These are phyloP conservation scores for Spermophilus dauricus DNA, from an alignment of 2,113 vertebrate genomes.

Conservation along the genomic window DNA sequence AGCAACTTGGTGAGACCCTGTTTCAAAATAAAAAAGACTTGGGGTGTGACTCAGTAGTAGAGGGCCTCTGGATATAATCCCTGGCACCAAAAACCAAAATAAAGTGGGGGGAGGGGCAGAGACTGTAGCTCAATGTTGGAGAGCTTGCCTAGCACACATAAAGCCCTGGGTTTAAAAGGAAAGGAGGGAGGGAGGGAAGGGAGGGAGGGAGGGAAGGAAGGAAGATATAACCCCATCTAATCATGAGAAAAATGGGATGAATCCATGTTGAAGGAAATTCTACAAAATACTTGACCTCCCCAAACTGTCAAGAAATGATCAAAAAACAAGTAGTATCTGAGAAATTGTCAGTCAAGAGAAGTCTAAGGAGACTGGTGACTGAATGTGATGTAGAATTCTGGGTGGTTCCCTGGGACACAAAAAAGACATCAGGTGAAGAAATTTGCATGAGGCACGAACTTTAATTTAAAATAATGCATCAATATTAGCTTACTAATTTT, in stretches of 20 bases:
- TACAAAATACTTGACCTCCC: conserved; percentile 2
- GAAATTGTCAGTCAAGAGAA: background rate
- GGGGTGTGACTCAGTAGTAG: background rate
- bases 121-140: too few relatives aligned
- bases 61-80: background rate
- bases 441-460: background rate
- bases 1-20: too few relatives aligned
- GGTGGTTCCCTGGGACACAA: background rate
- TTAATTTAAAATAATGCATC: background rate
- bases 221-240: background rate
- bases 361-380: background rate
- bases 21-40: too few relatives aligned
- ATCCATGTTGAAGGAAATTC: background rate
- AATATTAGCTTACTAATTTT: background rate
- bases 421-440: background rate
- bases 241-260: background rate
- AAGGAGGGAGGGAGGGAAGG: too few relatives aligned
- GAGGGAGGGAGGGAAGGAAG: too few relatives aligned
- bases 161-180: too few relatives aligned
- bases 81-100: background rate
- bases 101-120: too few relatives aligned
- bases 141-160: too few relatives aligned
- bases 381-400: background rate
- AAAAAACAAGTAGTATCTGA: background rate
- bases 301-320: background rate